phyloP scores from a whole-genome alignment of 2,888 invertebrate genomes.

The Mimachlamys varia region DNA sequence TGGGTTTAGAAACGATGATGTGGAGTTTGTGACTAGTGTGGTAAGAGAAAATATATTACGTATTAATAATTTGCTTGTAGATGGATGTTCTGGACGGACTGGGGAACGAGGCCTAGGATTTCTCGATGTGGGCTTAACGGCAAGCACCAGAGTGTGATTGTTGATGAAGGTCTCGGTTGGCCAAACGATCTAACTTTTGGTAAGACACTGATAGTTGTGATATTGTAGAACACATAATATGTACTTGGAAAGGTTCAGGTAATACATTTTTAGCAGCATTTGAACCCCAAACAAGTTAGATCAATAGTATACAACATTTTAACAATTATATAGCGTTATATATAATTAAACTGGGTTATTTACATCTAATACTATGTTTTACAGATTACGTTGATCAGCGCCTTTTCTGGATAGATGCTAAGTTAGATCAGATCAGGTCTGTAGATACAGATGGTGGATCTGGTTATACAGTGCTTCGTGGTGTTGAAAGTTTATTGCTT shows the following conservation, averaged over 20 bases:
- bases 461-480: slow-evolving; percentile 85
- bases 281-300: no score
- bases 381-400: slow-evolving; percentile 92
- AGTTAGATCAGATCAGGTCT: slow-evolving; percentile 93
- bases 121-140: slow-evolving; percentile 99
- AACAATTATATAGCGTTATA: no score
- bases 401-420: slow-evolving; percentile 98
- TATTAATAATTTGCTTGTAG: slow-evolving; percentile 73
- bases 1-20: no score
- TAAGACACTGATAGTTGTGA: slow-evolving; percentile 52
- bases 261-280: no score
- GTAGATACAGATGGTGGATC: slow-evolving; percentile 93
- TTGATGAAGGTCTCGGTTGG: slow-evolving; percentile 93
- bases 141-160: slow-evolving; percentile 87
- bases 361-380: no score
- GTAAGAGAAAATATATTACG: no score
- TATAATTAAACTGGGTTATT: no score
- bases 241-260: no score
- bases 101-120: slow-evolving; percentile 96
- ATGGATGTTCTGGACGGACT: slow-evolving; percentile 99
- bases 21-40: no score
- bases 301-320: no score
- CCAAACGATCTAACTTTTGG: slow-evolving; percentile 95
- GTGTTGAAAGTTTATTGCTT: slow-evolving; percentile 90
- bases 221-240: neutral